Evolutionary conservation across 2,113 vertebrate genomes (phyloP).

Genomic region (Nothoprocta perdicaria): DNA sequence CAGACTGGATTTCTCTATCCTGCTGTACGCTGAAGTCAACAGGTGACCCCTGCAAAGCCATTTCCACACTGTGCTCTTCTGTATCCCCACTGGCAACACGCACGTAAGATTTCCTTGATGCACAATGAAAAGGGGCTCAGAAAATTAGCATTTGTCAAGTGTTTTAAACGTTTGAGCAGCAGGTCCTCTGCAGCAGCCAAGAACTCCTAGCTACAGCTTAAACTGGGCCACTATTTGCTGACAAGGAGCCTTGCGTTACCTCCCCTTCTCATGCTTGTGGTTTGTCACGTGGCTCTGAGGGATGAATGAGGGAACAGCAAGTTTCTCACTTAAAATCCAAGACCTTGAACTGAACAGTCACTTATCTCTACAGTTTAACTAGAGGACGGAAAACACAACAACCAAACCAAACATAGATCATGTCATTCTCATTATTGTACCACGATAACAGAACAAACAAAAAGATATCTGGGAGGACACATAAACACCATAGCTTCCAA

Average conservation of each 20-base stretch:
- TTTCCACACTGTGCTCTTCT: not conserved
- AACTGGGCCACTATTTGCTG: not conserved
- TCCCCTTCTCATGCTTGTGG: not conserved
- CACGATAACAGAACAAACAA: not conserved
- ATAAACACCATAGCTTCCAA: not conserved
- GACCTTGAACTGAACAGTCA: conserved; percentile 37
- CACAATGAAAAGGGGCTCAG: not conserved
- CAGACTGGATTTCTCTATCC: too few species aligned
- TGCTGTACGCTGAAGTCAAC: not conserved
- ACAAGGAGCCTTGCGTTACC: not conserved
- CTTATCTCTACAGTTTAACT: conserved; percentile 32
- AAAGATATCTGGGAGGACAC: not conserved
- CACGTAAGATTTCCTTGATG: not conserved
- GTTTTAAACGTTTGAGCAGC: not conserved
- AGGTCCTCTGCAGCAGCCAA: not conserved
- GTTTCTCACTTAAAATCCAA: conserved; percentile 4
- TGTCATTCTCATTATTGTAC: not conserved
- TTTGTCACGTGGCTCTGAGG: not conserved
- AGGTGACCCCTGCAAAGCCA: not conserved
- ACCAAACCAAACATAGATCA: not conserved
- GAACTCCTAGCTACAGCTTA: not conserved
- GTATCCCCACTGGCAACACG: not conserved
- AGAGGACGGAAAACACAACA: conserved; percentile 30
- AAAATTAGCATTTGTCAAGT: not conserved
- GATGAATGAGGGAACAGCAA: not conserved